A percentile compares a stretch with the other conserved stretches of the same genome.
These are phyloP conservation scores for Centropyge bicolor DNA, from an alignment of 2,797 vertebrate genomes.

Conservation along the genomic window DNA sequence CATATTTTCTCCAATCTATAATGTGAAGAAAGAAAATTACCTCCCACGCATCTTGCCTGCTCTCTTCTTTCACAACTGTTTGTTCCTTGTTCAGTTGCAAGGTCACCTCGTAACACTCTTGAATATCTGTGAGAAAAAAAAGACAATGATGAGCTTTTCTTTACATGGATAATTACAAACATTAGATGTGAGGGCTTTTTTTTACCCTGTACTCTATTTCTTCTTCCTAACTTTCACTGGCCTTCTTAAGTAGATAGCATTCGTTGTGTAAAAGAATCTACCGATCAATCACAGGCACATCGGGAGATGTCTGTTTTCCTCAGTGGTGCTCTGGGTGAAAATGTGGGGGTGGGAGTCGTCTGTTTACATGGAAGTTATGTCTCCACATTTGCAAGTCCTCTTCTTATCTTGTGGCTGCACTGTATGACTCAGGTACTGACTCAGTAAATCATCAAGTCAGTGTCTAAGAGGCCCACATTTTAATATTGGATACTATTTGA, in stretches of 20 bases:
- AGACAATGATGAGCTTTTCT: constrained; percentile 48
- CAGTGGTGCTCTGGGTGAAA: constrained; percentile 43
- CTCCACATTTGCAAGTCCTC: constrained; percentile 49
- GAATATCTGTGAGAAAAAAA: constrained; percentile 84
- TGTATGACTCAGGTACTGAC: constrained; percentile 59
- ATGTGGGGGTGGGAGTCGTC: constrained; percentile 63
- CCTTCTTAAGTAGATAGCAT: constrained; percentile 11
- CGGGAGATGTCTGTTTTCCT: constrained; percentile 40
- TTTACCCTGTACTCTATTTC: constrained; percentile 10
- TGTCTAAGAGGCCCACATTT: constrained; percentile 33
- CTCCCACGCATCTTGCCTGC: constrained; percentile 76
- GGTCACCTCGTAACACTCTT: constrained; percentile 89
- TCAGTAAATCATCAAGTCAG: constrained; percentile 44
- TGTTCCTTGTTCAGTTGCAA: constrained; percentile 82
- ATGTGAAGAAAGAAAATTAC: constrained; percentile 74
- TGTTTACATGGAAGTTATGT: constrained; percentile 58
- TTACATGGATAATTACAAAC: constrained; percentile 37
- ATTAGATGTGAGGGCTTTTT: neutral
- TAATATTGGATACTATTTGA: constrained; percentile 18
- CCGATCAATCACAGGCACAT: constrained; percentile 41
- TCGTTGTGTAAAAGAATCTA: constrained; percentile 24
- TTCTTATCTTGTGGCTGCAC: constrained; percentile 43
- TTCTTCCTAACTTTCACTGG: constrained; percentile 13
- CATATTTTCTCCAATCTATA: constrained; percentile 54
- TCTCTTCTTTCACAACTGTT: constrained; percentile 77